Conservation (phyloP, 2,888 invertebrate species). For the Aromia moschata region DNA sequence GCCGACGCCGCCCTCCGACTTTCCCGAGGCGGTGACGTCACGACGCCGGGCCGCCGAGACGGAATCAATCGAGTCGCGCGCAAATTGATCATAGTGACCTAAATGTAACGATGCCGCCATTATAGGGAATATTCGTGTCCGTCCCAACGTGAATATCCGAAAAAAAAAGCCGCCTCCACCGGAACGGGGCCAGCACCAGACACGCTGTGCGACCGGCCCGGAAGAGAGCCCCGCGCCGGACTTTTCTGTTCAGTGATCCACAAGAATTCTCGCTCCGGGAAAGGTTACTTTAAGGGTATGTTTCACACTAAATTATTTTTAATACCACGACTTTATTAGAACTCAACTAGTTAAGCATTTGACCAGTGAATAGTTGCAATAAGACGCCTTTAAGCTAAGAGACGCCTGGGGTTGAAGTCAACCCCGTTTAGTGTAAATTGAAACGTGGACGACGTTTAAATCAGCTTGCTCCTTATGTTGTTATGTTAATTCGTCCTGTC, state of each 20-base stretch:
- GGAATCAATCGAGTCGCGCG: constrained; percentile 57
- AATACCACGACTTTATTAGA: too few species aligned
- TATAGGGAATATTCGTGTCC: constrained; percentile 59
- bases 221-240: background rate
- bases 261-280: background rate
- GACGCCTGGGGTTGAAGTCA: too few species aligned
- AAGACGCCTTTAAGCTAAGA: too few species aligned
- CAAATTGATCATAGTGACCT: constrained; percentile 59
- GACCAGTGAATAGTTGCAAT: too few species aligned
- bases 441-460: too few species aligned
- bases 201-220: background rate
- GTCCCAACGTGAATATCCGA: constrained; percentile 48
- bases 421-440: too few species aligned
- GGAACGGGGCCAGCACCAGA: constrained; percentile 35
- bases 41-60: constrained; percentile 47
- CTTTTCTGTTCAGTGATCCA: background rate
- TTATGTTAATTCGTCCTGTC: too few species aligned
- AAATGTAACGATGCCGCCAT: constrained; percentile 61
- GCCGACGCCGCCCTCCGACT: constrained; percentile 25
- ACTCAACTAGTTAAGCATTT: too few species aligned
- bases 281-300: too few species aligned
- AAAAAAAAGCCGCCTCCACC: constrained; percentile 30
- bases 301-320: too few species aligned
- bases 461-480: too few species aligned
- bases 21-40: constrained; percentile 50